phyloP scores from a whole-genome alignment of 37 sponge, comb jelly and placozoan genomes.

The Agelas oroides region DNA sequence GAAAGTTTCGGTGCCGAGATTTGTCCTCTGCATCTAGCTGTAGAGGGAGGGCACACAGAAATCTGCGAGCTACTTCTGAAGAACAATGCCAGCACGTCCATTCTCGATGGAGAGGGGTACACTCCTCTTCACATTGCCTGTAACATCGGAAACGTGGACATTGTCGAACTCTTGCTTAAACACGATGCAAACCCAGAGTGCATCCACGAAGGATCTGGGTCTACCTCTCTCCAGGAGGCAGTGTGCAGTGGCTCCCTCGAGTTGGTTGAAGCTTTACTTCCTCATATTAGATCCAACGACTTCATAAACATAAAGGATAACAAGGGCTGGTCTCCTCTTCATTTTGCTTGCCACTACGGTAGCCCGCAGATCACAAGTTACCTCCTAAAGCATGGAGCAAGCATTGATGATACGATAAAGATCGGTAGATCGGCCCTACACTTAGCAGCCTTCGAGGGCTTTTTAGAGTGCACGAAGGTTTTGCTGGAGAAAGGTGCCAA shows the following conservation, averaged over 20 bases:
- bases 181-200: slow-evolving; percentile 61
- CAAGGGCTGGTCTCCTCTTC: slow-evolving; percentile 82
- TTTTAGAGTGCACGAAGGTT: slow-evolving; percentile 65
- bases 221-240: slow-evolving; percentile 81
- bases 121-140: slow-evolving; percentile 79
- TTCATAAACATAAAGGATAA: slow-evolving; percentile 65
- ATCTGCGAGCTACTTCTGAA: slow-evolving; percentile 62
- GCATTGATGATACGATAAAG: slow-evolving; percentile 65
- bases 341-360: slow-evolving; percentile 86
- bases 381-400: slow-evolving; percentile 61
- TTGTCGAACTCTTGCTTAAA: slow-evolving; percentile 63
- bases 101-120: slow-evolving; percentile 78
- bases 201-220: slow-evolving; percentile 44
- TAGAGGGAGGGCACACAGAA: slow-evolving; percentile 63
- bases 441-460: slow-evolving; percentile 85
- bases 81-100: slow-evolving; percentile 58
- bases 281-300: slow-evolving; percentile 23
- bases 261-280: slow-evolving; percentile 55
- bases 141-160: slow-evolving; percentile 61
- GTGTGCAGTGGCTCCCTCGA: slow-evolving; percentile 73
- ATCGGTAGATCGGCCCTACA: slow-evolving; percentile 83
- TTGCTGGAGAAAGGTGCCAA: slow-evolving; percentile 59
- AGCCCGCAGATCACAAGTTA: slow-evolving; percentile 43
- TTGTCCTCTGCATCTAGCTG: slow-evolving; percentile 73
- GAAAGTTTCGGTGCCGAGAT: slow-evolving; percentile 47